phyloP scores from a whole-genome alignment of 1,140 invertebrate species.

The Tetragonula clypearis region DNA sequence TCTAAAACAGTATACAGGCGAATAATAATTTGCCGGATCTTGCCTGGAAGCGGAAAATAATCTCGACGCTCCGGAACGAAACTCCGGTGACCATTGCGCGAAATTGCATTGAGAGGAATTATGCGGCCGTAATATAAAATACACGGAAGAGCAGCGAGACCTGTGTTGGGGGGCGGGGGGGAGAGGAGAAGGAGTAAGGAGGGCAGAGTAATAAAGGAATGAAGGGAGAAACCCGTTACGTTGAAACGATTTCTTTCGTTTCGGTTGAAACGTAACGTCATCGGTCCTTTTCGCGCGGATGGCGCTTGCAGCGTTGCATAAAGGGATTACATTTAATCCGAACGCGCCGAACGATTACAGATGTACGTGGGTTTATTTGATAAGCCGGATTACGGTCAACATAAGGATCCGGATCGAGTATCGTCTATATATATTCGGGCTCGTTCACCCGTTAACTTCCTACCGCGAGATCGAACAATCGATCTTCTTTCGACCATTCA shows the following conservation, averaged over 20 bases:
- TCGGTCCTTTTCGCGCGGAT: background rate
- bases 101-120: conserved; percentile 18
- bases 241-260: conserved; percentile 48
- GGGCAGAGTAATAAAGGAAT: background rate
- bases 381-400: conserved; percentile 54
- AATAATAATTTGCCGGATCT: conserved; percentile 3
- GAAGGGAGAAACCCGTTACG: conserved; percentile 1
- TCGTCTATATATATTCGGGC: background rate
- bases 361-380: conserved; percentile 43
- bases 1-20: background rate
- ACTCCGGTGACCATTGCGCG: conserved; percentile 7
- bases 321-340: conserved; percentile 38
- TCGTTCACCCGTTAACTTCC: background rate
- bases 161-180: too few relatives aligned
- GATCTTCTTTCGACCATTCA: conserved; percentile 1
- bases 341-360: conserved; percentile 36
- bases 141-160: background rate
- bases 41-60: background rate
- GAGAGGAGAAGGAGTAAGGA: too few relatives aligned
- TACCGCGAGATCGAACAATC: conserved; percentile 33
- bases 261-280: background rate
- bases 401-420: conserved; percentile 29
- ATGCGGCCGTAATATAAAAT: background rate
- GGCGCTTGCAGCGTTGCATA: conserved; percentile 3
- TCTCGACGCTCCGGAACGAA: background rate